These are phyloP conservation scores for Ovibos moschatus DNA, from an alignment of 2,113 vertebrate species.

Conservation along the genomic window DNA sequence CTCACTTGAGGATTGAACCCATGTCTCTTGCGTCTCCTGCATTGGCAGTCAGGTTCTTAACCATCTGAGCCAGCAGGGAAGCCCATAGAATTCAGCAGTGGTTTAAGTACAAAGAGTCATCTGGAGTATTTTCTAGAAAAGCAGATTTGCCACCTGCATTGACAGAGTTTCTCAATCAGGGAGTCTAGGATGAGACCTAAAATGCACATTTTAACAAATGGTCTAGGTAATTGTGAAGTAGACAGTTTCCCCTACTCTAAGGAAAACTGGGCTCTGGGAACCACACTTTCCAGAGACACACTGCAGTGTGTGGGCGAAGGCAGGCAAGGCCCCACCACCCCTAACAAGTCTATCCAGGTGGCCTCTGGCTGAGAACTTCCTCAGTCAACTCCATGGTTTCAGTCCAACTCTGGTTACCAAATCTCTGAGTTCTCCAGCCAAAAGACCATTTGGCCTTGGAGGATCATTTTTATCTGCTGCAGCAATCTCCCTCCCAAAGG, in stretches of 20 bases:
- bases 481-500: conserved; percentile 35
- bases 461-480: conserved; percentile 34
- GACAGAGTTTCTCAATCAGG: neutral
- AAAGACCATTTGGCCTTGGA: conserved; percentile 41
- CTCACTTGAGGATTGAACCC: neutral
- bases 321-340: neutral
- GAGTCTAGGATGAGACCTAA: neutral
- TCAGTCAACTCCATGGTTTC: conserved; percentile 2
- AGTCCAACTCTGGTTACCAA: conserved; percentile 58
- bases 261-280: neutral
- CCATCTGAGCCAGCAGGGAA: neutral
- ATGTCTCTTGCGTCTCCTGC: neutral
- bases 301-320: neutral
- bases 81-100: neutral
- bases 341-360: neutral
- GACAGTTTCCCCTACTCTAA: neutral
- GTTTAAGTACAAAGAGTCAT: neutral
- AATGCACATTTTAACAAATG: neutral
- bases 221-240: neutral
- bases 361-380: neutral
- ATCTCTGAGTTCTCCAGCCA: conserved; percentile 37
- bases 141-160: neutral
- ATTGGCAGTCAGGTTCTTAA: neutral
- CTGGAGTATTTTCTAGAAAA: neutral
- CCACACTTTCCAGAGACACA: neutral